Conservation (phyloP, 1,140 invertebrate genomes). For the Drosophila melanica region DNA sequence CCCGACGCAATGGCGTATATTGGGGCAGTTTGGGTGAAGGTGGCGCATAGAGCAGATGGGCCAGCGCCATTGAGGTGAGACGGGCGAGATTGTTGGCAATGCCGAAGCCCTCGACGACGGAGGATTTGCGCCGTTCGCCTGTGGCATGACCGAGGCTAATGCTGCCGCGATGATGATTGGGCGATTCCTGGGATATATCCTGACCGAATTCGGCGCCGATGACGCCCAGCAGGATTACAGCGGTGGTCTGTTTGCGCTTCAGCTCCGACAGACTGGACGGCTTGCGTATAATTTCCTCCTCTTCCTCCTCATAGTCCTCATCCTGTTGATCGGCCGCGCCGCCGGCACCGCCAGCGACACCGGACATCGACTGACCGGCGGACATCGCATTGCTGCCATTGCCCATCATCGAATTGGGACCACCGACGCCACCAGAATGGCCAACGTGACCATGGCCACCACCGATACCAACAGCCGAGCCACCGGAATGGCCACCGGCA, state of each 20-base stretch:
- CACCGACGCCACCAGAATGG: constrained; percentile 23
- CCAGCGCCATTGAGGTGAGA: constrained; percentile 96
- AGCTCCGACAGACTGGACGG: constrained; percentile 94
- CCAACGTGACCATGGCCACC: constrained; percentile 7
- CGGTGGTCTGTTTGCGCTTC: constrained; percentile 97
- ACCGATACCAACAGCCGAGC: neutral
- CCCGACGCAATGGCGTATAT: constrained; percentile 94
- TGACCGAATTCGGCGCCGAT: constrained; percentile 99
- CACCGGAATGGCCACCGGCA: neutral
- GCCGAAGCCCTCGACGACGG: constrained; percentile 95
- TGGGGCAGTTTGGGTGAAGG: constrained; percentile 91
- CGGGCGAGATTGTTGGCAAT: constrained; percentile 95
- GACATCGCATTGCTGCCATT: constrained; percentile 26
- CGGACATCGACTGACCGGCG: constrained; percentile 13
- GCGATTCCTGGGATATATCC: constrained; percentile 89
- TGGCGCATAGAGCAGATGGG: constrained; percentile 96
- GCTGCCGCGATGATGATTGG: constrained; percentile 71
- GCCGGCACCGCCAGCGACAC: constrained; percentile 10
- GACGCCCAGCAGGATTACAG: constrained; percentile 97
- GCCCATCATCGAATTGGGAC: constrained; percentile 5
- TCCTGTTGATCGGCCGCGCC: constrained; percentile 72
- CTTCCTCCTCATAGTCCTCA: constrained; percentile 93
- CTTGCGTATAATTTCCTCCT: constrained; percentile 91
- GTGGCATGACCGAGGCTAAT: constrained; percentile 84
- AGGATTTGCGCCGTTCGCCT: constrained; percentile 89